Evolutionary conservation across 2,113 vertebrate genomes (phyloP).

Genomic region (Sander lucioperca): DNA sequence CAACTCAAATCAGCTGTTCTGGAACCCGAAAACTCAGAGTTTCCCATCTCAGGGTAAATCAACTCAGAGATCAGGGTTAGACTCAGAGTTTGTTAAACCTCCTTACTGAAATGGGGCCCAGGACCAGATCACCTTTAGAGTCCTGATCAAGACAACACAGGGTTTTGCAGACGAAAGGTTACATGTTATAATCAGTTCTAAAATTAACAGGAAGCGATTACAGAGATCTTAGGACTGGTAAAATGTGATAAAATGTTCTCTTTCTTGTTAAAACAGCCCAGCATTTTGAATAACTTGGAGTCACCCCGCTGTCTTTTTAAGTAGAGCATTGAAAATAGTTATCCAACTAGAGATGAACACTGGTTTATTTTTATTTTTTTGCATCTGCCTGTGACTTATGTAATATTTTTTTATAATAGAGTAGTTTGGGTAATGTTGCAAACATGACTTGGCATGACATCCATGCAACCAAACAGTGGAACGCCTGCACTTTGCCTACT

Average conservation of each 20-base stretch:
- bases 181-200: background rate
- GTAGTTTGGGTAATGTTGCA: background rate
- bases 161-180: background rate
- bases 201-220: background rate
- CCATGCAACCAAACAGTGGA: no score
- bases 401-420: background rate
- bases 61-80: no score
- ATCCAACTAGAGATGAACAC: background rate
- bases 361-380: background rate
- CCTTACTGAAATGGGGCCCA: no score
- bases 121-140: background rate
- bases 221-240: background rate
- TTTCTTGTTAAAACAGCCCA: background rate
- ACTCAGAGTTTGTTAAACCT: no score
- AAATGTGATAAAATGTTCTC: background rate
- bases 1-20: no score
- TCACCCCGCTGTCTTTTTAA: constrained; percentile 1
- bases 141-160: background rate
- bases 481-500: no score
- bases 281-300: constrained; percentile 11
- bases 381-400: background rate
- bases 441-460: background rate
- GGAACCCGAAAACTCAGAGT: no score
- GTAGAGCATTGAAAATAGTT: constrained; percentile 4
- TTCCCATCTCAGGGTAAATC: no score